A percentile compares a stretch with the other conserved stretches of the same genome.
Conservation (phyloP, 2,113 vertebrate species). For the Brachionichthys hirsutus region DNA sequence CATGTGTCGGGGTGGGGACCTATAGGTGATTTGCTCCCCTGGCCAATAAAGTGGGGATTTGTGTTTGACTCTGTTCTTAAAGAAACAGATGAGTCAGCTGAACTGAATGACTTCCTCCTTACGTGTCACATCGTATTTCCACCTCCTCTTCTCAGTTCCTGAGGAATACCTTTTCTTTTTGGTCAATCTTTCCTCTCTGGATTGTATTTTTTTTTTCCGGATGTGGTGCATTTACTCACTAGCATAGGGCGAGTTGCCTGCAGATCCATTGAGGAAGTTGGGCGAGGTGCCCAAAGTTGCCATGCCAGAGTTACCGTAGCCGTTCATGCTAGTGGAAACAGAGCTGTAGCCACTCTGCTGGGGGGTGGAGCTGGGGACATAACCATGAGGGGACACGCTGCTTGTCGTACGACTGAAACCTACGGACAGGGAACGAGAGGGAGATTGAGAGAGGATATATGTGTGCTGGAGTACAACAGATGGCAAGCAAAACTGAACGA, state of each 20-base stretch:
- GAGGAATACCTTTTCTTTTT: slow-evolving; percentile 4
- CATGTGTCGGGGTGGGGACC: slow-evolving; percentile 42
- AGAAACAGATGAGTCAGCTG: slow-evolving; percentile 73
- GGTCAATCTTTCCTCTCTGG: neutral
- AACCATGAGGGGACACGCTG: slow-evolving; percentile 95
- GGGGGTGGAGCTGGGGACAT: slow-evolving; percentile 94
- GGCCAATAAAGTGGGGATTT: slow-evolving; percentile 71
- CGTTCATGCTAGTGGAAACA: slow-evolving; percentile 96
- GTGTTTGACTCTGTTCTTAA: slow-evolving; percentile 74
- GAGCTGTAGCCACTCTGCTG: slow-evolving; percentile 96
- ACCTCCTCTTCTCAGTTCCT: slow-evolving; percentile 4
- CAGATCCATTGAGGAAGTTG: slow-evolving; percentile 96
- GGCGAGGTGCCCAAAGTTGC: slow-evolving; percentile 94
- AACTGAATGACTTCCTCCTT: slow-evolving; percentile 49
- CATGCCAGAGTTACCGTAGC: slow-evolving; percentile 95
- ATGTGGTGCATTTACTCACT: slow-evolving; percentile 83
- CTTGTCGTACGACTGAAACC: slow-evolving; percentile 95
- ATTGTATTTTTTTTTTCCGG: neutral
- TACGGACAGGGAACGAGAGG: slow-evolving; percentile 60
- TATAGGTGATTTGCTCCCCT: slow-evolving; percentile 67
- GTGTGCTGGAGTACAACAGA: slow-evolving; percentile 58
- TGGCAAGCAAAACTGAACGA: slow-evolving; percentile 50
- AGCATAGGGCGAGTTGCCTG: slow-evolving; percentile 97
- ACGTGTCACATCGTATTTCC: slow-evolving; percentile 26
- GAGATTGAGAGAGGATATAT: slow-evolving; percentile 35